Percentiles rank a stretch among this genome's conserved stretches.
Evolutionary conservation across 2,797 vertebrate species (phyloP).

Genomic region (Chromis chromis): DNA sequence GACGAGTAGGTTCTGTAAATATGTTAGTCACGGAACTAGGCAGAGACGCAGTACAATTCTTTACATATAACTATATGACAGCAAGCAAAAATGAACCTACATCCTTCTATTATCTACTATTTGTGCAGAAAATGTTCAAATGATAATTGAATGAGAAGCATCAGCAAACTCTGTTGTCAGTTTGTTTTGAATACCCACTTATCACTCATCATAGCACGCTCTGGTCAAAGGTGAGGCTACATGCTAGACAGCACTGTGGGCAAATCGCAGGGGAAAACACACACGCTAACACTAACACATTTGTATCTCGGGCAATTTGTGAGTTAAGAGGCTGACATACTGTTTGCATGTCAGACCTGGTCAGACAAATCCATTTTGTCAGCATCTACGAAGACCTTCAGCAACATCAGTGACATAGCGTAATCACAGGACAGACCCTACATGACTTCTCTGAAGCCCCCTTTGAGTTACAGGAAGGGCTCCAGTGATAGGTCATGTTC

Average conservation of each 20-base stretch:
- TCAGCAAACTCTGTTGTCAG: slow-evolving; percentile 1
- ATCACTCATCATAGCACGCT: slow-evolving; percentile 4
- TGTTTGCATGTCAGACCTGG: slow-evolving; percentile 48
- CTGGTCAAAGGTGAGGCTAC: slow-evolving; percentile 29
- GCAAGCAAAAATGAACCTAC: neutral
- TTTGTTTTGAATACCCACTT: slow-evolving; percentile 37
- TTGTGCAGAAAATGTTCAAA: neutral
- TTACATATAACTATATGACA: slow-evolving; percentile 3
- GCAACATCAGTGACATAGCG: slow-evolving; percentile 40
- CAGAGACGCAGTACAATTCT: too few relatives aligned
- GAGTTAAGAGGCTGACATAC: slow-evolving; percentile 29
- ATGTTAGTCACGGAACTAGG: neutral
- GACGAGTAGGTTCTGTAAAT: too few relatives aligned
- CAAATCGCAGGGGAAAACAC: neutral
- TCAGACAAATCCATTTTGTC: slow-evolving; percentile 55
- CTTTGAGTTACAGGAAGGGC: slow-evolving; percentile 27
- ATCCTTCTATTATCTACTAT: neutral
- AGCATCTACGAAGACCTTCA: slow-evolving; percentile 45
- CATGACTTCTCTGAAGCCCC: slow-evolving; percentile 27
- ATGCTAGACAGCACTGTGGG: neutral
- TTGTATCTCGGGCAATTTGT: slow-evolving; percentile 25
- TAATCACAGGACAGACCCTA: slow-evolving; percentile 52
- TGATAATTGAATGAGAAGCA: slow-evolving; percentile 17
- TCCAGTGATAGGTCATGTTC: slow-evolving; percentile 21
- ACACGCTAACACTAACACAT: neutral